These are phyloP conservation scores for Villa cingulata DNA, from an alignment of 2,888 invertebrate species.

Conservation along the genomic window DNA sequence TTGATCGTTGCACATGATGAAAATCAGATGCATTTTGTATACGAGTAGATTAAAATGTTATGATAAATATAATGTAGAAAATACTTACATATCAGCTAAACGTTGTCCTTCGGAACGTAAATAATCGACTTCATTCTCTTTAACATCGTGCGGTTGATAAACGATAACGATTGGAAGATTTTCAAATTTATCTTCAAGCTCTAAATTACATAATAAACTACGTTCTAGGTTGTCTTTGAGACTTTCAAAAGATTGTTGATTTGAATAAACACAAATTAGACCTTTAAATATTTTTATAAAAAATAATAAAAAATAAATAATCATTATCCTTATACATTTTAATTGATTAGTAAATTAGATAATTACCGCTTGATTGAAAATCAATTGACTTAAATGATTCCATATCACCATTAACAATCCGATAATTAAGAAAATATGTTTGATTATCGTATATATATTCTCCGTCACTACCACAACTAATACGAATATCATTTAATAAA, in stretches of 20 bases:
- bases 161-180: slow-evolving; percentile 78
- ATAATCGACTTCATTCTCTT: slow-evolving; percentile 73
- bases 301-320: neutral
- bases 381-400: slow-evolving; percentile 73
- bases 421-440: slow-evolving; percentile 69
- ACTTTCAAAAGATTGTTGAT: slow-evolving; percentile 83
- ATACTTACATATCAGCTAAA: slow-evolving; percentile 66
- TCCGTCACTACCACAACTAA: slow-evolving; percentile 71
- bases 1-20: too few relatives aligned
- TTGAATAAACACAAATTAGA: slow-evolving; percentile 78
- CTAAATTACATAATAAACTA: slow-evolving; percentile 75
- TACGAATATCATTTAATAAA: slow-evolving; percentile 71
- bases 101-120: slow-evolving; percentile 81
- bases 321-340: neutral
- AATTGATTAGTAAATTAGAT: neutral
- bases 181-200: slow-evolving; percentile 83
- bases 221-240: slow-evolving; percentile 83
- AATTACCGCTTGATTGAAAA: slow-evolving; percentile 75
- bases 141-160: slow-evolving; percentile 69
- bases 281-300: slow-evolving; percentile 34
- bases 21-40: too few relatives aligned
- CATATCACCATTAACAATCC: slow-evolving; percentile 77
- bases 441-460: slow-evolving; percentile 69
- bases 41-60: too few relatives aligned
- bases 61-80: neutral